phyloP scores from a whole-genome alignment of 2,113 vertebrate species.

The Brachyhypopomus gauderio region DNA sequence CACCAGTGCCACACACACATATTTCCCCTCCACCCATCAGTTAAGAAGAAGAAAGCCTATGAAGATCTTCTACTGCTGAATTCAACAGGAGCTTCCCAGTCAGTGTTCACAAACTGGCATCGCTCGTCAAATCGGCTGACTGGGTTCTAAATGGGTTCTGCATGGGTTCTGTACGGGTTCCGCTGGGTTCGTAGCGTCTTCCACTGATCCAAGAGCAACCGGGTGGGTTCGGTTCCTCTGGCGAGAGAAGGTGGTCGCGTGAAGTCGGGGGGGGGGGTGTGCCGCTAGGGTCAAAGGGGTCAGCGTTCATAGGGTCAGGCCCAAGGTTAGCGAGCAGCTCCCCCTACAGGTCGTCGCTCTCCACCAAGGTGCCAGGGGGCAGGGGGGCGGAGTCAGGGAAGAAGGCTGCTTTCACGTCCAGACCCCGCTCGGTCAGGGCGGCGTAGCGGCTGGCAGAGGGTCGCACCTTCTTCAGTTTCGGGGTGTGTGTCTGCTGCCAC shows the following conservation, averaged over 20 bases:
- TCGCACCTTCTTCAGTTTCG: slow-evolving; percentile 92
- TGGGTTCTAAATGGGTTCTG: neutral
- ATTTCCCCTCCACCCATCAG: slow-evolving; percentile 29
- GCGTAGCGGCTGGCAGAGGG: slow-evolving; percentile 95
- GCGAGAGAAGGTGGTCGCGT: neutral
- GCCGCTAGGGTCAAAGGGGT: slow-evolving; percentile 26
- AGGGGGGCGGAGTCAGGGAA: slow-evolving; percentile 90
- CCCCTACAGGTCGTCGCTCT: slow-evolving; percentile 93
- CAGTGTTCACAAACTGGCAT: neutral
- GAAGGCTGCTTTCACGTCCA: slow-evolving; percentile 97
- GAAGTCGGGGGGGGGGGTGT: neutral
- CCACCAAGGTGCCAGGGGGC: slow-evolving; percentile 85
- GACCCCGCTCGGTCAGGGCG: slow-evolving; percentile 93
- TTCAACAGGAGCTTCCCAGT: slow-evolving; percentile 8
- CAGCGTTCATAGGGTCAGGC: slow-evolving; percentile 3
- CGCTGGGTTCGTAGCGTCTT: neutral
- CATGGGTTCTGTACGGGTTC: neutral
- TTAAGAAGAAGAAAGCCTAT: neutral
- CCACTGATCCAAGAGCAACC: neutral
- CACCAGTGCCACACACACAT: slow-evolving; percentile 29
- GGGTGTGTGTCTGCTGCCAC: slow-evolving; percentile 91
- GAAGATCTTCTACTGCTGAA: neutral
- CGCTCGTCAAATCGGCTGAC: neutral
- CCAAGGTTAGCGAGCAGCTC: slow-evolving; percentile 6
- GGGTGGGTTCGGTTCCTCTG: neutral